Evolutionary conservation across 2,113 vertebrate genomes (phyloP).

Genomic region (Colaptes auratus): DNA sequence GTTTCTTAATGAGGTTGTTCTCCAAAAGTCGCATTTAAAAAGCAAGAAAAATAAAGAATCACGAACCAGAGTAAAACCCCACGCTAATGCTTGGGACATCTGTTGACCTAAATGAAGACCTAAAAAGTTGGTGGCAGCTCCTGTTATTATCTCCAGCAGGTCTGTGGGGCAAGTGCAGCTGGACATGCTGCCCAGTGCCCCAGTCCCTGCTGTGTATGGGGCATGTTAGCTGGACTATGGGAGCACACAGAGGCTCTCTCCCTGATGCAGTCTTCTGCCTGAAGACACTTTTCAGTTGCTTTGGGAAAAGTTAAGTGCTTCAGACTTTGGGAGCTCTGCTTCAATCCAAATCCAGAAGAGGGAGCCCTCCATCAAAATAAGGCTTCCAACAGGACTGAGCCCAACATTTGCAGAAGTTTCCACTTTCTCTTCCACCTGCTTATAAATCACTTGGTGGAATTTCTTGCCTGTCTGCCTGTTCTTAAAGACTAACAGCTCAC

Average conservation of each 20-base stretch:
- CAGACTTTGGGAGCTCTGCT: neutral
- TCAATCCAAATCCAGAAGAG: slow-evolving; percentile 58
- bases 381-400: neutral
- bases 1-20: neutral
- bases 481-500: slow-evolving; percentile 42
- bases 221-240: neutral
- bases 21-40: neutral
- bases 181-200: neutral
- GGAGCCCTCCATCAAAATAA: slow-evolving; percentile 68
- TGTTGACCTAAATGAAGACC: neutral
- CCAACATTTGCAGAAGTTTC: slow-evolving; percentile 38
- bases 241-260: neutral
- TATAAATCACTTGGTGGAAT: slow-evolving; percentile 42
- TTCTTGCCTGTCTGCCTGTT: slow-evolving; percentile 47
- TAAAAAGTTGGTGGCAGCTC: neutral
- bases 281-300: neutral
- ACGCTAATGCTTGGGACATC: neutral
- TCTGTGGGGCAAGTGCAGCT: neutral
- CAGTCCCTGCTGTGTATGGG: rapidly evolving
- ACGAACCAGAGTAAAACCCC: neutral
- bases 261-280: neutral
- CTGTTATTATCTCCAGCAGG: rapidly evolving
- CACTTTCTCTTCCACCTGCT: slow-evolving; percentile 53
- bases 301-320: neutral
- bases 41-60: neutral